These are phyloP conservation scores for Standfussiana lucernea DNA, from an alignment of 2,888 invertebrate species.

Conservation along the genomic window DNA sequence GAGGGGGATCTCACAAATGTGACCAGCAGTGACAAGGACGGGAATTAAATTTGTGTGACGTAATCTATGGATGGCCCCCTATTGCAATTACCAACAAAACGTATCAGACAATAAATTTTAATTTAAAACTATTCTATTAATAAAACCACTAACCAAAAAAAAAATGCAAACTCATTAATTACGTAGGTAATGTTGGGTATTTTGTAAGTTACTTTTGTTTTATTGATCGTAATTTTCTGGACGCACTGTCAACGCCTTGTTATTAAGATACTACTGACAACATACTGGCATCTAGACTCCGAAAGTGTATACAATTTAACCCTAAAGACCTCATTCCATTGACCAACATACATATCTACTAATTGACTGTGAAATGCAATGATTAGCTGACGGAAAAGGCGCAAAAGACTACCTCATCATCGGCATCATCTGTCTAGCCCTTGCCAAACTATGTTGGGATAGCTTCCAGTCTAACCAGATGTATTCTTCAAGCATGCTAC, in stretches of 20 bases:
- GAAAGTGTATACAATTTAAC: not conserved
- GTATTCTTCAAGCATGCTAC: not conserved
- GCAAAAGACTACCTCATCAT: not conserved
- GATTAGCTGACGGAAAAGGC: not conserved
- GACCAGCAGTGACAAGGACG: too few relatives aligned
- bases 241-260: not conserved
- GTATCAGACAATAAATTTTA: not conserved
- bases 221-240: not conserved
- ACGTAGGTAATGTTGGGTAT: not conserved
- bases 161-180: not conserved
- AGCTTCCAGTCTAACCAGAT: not conserved
- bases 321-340: not conserved
- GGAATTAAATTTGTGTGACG: too few relatives aligned
- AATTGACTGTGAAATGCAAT: not conserved
- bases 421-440: not conserved
- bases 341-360: slow-evolving; percentile 6
- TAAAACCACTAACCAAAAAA: not conserved
- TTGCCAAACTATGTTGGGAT: not conserved
- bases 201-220: not conserved
- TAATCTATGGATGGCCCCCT: too few relatives aligned
- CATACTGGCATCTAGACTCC: not conserved
- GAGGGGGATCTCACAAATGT: too few relatives aligned
- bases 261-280: not conserved
- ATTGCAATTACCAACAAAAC: not conserved
- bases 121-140: not conserved